Percentiles rank a stretch among this genome's conserved stretches.
Evolutionary conservation across 2,113 vertebrate species (phyloP).

Genomic region (Saccopteryx bilineata): DNA sequence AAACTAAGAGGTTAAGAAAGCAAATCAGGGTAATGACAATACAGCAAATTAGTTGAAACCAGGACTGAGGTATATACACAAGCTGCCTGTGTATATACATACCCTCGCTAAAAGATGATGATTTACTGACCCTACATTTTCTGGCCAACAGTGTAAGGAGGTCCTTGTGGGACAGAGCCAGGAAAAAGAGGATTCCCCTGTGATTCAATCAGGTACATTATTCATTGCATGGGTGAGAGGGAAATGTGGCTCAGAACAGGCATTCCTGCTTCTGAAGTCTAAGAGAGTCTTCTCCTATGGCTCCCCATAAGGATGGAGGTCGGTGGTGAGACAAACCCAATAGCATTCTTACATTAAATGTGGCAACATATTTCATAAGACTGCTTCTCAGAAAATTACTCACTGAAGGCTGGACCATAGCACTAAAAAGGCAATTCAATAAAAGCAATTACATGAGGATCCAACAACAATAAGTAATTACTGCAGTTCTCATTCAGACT

Average conservation of each 20-base stretch:
- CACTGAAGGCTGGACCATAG: not conserved
- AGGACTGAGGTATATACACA: not conserved
- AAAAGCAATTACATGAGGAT: not conserved
- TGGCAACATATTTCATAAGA: not conserved
- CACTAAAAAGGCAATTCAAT: not conserved
- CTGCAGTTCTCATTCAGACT: not conserved
- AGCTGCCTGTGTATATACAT: not conserved
- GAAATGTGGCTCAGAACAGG: not conserved
- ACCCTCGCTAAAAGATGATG: not conserved
- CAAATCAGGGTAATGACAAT: not conserved
- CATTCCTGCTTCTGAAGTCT: not conserved
- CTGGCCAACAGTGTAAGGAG: not conserved
- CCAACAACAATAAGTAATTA: not conserved
- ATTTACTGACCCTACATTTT: not conserved
- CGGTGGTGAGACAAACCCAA: not conserved
- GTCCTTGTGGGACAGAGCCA: not conserved
- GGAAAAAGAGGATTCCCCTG: not conserved
- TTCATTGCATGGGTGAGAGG: not conserved
- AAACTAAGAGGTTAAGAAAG: not conserved
- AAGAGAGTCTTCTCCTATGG: not conserved
- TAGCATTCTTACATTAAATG: not conserved
- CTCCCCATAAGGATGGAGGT: not conserved
- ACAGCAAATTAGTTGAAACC: not conserved
- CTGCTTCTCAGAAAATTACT: not conserved
- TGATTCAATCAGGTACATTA: too few relatives aligned